A percentile compares a stretch with the other conserved stretches of the same genome.
These are phyloP conservation scores for Promerops cafer DNA, from an alignment of 2,113 vertebrate genomes.

Conservation along the genomic window DNA sequence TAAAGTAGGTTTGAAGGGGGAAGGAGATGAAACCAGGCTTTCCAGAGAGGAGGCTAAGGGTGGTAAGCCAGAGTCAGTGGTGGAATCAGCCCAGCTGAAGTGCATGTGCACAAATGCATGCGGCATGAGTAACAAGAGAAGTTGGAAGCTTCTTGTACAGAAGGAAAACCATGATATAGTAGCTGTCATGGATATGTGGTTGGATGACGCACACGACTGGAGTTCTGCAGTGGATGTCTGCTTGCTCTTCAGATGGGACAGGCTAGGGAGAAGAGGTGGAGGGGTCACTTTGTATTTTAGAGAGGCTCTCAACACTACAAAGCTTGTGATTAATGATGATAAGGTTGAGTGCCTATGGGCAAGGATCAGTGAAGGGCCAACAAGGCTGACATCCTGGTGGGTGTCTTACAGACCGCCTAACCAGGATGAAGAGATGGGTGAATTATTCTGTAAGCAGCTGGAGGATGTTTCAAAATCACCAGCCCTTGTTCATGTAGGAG, in stretches of 20 bases:
- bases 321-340: rapidly evolving
- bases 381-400: neutral
- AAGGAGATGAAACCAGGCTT: neutral
- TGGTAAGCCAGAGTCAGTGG: neutral
- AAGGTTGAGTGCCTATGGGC: neutral
- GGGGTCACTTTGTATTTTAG: neutral
- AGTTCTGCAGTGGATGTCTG: neutral
- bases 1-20: neutral
- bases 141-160: rapidly evolving
- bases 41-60: neutral
- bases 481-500: neutral
- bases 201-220: rapidly evolving
- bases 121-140: neutral
- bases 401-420: neutral
- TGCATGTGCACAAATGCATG: no score
- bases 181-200: neutral
- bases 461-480: neutral
- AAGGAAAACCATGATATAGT: no score
- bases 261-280: neutral
- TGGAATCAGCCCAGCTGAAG: neutral
- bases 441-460: neutral
- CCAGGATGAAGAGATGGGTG: neutral
- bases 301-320: neutral
- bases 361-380: neutral
- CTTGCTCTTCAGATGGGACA: no score